Evolutionary conservation across 64 coral and sea anemone species (phyloP), one percentile per base, ranked within the genome.

Genomic region (Dendronephthya gigantea): DNA sequence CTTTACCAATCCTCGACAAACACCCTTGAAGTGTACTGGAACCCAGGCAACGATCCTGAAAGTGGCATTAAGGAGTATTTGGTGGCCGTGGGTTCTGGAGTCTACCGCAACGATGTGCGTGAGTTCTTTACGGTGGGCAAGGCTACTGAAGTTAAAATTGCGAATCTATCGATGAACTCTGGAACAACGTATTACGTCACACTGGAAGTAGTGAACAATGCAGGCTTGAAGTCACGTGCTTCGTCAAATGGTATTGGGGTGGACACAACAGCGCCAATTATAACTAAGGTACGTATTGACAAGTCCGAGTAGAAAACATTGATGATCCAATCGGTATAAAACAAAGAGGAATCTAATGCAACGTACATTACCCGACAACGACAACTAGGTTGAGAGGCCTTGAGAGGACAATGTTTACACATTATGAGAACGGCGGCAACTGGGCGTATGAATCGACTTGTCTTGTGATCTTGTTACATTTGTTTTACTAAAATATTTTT

Each of bases 181-280:
- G 84, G 89, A 50, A 68, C 43, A 27, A 49, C 86, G 13, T 97
- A 97, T 91, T 91, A 93, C 86, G 89, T 97, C 34, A 97, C 91
- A 23, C 87, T 97, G 27, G 90, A 93, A 34, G 89, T 59, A 7
- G 93, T 83, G 10, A 97, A 87, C 87, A 86, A 84, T 65, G 91
- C 94, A 30, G 88, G 88, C 19, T 87, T 97, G 85, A 93, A 89
- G 50, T 91, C 91, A 55, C 86, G 88, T 83, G 91, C 86, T 43
- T 93, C 84, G 49, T 93, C 94, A 39, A 90, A 85, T 55, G 94
- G 94, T 1, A 89, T 97, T 51, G 51, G 84, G 12, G 89, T 97
- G 13, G 94, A 97, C 30, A 75, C 45, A 27, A 89, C 91, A 10
- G 87, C 91, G 30, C 94, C 94, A 12, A 84, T 89, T 32, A 27